Base-by-base conservation (phyloP, 2,888 invertebrate genomes). In the Nezara viridula region DNA sequence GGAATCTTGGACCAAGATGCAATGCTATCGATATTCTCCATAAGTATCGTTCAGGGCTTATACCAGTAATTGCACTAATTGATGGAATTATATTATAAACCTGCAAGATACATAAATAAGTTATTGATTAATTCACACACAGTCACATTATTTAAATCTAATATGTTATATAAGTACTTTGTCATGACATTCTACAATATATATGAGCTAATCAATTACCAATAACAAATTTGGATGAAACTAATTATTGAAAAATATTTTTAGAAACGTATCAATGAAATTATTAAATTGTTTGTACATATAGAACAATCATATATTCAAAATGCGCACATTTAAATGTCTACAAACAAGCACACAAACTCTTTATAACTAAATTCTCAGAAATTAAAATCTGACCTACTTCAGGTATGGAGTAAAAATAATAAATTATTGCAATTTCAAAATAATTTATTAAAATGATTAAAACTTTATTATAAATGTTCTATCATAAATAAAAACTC, bases 41-140 rank as follows among this genome's bases (percentile, higher is more conserved):
- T 92, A 98, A 94, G 93, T 98, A 98, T 92, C 97, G 95, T 93
- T 98, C 98, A 47, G 98, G 98, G 92, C 97, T 97, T 91, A 98
- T 96, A 88, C 98, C 98, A 90, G 98, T 98, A 93, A 98, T 97
- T 91, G 98, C 97, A 95, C 98, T 98, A 94, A 98, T 98, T 92
- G 98, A 98, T 92, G 98, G 98, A 92, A 98, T 96, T 93, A 98
- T 95, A 93, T 98, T 98, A 93, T 97, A 97, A 89, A 98, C 98
- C 98, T 98, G 93, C 9, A 93, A 92, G 91, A 86, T 90, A 91
- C 66, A 90, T 89, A 85, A 86, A 90, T 90, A 88, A 87, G 24
- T 32, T 40, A 49, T 55, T 50, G 27, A 89, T 55, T 0, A 52
- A 81, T 37, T 24, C n/a, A 73, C 27, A 12, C 27, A 2, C 16